Evolutionary conservation across 1,140 invertebrate genomes (phyloP), one percentile per base, ranked within the genome.

Genomic region (Teleogryllus occipitalis): DNA sequence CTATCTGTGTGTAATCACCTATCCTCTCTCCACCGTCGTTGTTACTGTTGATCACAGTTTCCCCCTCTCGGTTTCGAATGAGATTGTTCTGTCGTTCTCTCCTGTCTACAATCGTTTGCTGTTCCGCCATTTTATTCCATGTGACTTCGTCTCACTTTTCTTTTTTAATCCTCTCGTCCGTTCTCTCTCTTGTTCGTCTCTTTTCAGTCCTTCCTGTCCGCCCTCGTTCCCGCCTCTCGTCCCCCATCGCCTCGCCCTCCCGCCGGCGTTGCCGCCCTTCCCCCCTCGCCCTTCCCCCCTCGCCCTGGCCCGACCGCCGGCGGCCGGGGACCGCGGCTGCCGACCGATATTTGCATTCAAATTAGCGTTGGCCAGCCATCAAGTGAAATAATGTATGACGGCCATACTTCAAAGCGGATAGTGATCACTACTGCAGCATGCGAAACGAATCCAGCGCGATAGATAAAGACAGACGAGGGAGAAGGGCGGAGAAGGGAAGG

Each of bases 331-430:
- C 54, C 54, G 54, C 54, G 10, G 10, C 54, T 10, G 54, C n/a
- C 46, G 76, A 10, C 47, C 78, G 54, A 74, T 79, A 79, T 79
- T 79, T 79, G 78, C 78, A 79, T 79, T 75, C 78, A 79, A 79
- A 79, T 79, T 79, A 75, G 73, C 73, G 47, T 79, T 49, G 27
- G 49, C 78, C 7, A 21, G 78, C 14, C 73, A 79, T 79, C 72
- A 75, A n/a, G 15, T 74, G 73, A 79, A 79, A 47, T 79, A 75
- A 79, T 79, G 78, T 79, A 75, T 79, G 78, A 47, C 39, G 73
- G 49, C 48, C 78, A 75, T 79, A 79, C 78, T 79, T 79, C 78
- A 79, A 79, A 79, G 78, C 72, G 78, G 78, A 79, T 79, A 79
- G 48, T 75, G 78, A 75, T 54, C 76, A 77, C 49, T 8, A 65